phyloP scores from a whole-genome alignment of 2,113 vertebrate species.

The Grantiella picta region DNA sequence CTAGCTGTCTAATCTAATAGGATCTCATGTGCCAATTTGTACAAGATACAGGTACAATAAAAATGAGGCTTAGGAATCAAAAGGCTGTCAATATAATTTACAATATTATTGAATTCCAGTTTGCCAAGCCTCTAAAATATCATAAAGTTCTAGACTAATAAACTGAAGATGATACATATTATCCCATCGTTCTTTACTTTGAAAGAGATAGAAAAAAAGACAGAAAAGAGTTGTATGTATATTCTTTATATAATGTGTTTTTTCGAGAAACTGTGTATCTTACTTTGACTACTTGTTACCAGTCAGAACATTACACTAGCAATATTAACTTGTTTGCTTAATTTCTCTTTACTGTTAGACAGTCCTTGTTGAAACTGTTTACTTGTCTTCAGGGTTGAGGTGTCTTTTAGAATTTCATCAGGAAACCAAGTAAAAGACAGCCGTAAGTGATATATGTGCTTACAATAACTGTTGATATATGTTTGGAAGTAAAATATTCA shows the following conservation, averaged over 20 bases:
- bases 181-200: not conserved
- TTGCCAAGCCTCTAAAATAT: slow-evolving; percentile 40
- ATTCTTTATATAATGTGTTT: not conserved
- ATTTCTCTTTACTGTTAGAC: not conserved
- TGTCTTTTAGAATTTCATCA: not conserved
- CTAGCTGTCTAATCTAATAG: slow-evolving; percentile 29
- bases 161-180: not conserved
- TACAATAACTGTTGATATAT: not conserved
- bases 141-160: slow-evolving; percentile 31
- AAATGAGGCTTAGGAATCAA: slow-evolving; percentile 54
- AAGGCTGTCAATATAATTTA: slow-evolving; percentile 65
- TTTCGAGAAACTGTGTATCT: not conserved
- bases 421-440: not conserved
- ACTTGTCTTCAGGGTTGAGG: not conserved
- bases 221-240: not conserved
- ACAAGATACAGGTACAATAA: slow-evolving; percentile 51
- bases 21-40: slow-evolving; percentile 55
- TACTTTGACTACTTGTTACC: not conserved
- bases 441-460: not conserved
- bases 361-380: not conserved
- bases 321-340: not conserved
- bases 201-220: not conserved
- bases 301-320: not conserved
- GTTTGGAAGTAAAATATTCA: not conserved
- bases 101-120: slow-evolving; percentile 13